Base-by-base conservation (phyloP, 2,113 vertebrate genomes). In the Gadus chalcogrammus region DNA sequence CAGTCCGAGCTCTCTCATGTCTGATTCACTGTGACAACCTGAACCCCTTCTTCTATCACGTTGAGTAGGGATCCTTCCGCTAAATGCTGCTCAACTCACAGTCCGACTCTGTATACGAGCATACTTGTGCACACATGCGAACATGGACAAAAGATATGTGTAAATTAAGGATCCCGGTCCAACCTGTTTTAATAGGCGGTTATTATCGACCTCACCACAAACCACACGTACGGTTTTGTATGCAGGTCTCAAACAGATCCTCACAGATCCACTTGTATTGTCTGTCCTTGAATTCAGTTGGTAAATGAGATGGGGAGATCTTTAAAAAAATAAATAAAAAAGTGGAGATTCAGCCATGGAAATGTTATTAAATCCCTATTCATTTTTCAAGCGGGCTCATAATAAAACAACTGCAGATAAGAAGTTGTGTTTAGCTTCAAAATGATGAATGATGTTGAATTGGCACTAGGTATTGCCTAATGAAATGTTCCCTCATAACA, bases 251-350 rank as follows among this genome's bases (percentile, higher is more conserved):
- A 13, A 48, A 48, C 42, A 13, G 42, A 48, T 2, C 38, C 24
- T 42, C 38, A 48, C 9, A 48, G 12, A 48, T 9, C 42, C 42
- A 48, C 2, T 48, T 48, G 11, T 48, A 48, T 48, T 48, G 42
- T 9, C 8, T 48, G 42, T 48, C 12, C 42, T 48, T 48, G 42
- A 48, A 48, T 48, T 12, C 42, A 48, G 42, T 48, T 48, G 42
- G 9, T 48, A 1, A 48, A 48, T 48, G 8, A 13, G 77, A 71
- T 88, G 76, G 63, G 70, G 75, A 72, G 86, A 87, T 88, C 24
- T 86, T 91, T 86, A 82, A 70, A 88, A 71, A 20, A 20, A n/a
- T n/a, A n/a, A n/a, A n/a, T n/a, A 82, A 70, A 66, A 78, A 88
- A 71, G 65, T 87, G 84, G 81, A 81, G 84, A 84, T 69, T 74